Conservation (phyloP, 2,113 vertebrate genomes). For the Channa maculata region DNA sequence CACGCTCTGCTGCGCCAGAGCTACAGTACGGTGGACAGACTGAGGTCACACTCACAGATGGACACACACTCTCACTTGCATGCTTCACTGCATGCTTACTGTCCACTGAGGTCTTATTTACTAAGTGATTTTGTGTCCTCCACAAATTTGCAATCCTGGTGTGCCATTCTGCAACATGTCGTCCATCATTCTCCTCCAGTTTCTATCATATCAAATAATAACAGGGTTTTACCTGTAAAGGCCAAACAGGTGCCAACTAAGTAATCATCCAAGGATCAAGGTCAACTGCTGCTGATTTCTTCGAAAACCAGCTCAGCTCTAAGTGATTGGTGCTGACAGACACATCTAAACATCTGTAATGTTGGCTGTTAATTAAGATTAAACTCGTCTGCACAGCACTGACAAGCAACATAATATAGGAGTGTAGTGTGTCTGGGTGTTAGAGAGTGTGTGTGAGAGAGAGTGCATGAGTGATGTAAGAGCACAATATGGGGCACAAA, state of each 20-base stretch:
- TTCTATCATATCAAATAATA: not conserved
- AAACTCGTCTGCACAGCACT: constrained; percentile 47
- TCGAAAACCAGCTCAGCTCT: constrained; percentile 18
- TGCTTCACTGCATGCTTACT: constrained; percentile 16
- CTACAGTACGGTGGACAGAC: constrained; percentile 32
- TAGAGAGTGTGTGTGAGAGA: not conserved
- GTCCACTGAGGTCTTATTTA: not conserved
- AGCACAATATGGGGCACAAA: constrained; percentile 7
- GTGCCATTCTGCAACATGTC: not conserved
- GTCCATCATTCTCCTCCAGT: not conserved
- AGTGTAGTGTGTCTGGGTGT: constrained; percentile 27
- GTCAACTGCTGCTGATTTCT: constrained; percentile 42
- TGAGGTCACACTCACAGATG: constrained; percentile 63
- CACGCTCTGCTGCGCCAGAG: constrained; percentile 42
- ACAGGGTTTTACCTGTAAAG: constrained; percentile 47
- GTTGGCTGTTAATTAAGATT: constrained; percentile 68
- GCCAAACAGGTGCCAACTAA: constrained; percentile 44
- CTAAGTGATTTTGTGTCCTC: not conserved
- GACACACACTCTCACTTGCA: constrained; percentile 32
- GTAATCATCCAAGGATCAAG: constrained; percentile 38
- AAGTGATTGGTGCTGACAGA: constrained; percentile 67
- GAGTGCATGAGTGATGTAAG: constrained; percentile 8
- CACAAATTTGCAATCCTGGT: not conserved
- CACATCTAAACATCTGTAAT: constrained; percentile 68
- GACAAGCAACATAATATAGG: constrained; percentile 45